Base-by-base conservation (phyloP, 2,797 vertebrate species). In the Calcarius lapponicus region DNA sequence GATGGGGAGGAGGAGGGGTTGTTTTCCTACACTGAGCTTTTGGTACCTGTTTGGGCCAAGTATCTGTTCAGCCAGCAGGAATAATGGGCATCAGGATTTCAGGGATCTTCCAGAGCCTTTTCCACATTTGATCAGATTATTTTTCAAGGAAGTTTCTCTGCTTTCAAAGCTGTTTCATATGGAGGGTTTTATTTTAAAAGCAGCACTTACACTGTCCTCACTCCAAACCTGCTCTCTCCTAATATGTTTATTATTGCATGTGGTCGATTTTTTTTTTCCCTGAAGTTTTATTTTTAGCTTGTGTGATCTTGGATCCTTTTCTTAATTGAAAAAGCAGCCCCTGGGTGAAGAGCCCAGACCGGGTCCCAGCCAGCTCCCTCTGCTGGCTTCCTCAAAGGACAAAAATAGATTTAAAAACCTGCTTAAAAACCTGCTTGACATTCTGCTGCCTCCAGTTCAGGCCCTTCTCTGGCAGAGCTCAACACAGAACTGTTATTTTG, bases 231-330 rank as follows among this genome's bases (percentile, higher is more conserved):
- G 26, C 42, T n/a, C 19, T 38, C 43, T 61, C 62, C 58, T 66
- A 48, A 40, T 54, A 36, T 9, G 7, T 90, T 93, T 76, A 3
- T 75, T 75, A 42, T 51, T 87, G 60, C 50, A 75, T 70, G 48
- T 62, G 70, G 51, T 61, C 3, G 8, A 1, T 10, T 64, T 57
- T 62, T 65, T 29, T 57, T 57, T 51, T 2, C n/a, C 58, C n/a
- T 4, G 22, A 20, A 56, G 42, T 71, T 88, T 72, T 91, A 86
- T 94, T 96, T 95, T 95, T 94, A 96, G 70, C 76, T 4, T 20
- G 10, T 56, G 34, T 72, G 90, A 86, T 94, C 58, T 79, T 0
- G 9, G 61, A 66, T 84, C 86, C 70, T 92, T 74, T 42, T 17
- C 67, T 86, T 84, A 58, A 93, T 69, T 8, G 40, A 88, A 79